Percentiles rank a stretch among this genome's conserved stretches.
Conservation (phyloP, 2,797 vertebrate species). For the Myotis pilosus region DNA sequence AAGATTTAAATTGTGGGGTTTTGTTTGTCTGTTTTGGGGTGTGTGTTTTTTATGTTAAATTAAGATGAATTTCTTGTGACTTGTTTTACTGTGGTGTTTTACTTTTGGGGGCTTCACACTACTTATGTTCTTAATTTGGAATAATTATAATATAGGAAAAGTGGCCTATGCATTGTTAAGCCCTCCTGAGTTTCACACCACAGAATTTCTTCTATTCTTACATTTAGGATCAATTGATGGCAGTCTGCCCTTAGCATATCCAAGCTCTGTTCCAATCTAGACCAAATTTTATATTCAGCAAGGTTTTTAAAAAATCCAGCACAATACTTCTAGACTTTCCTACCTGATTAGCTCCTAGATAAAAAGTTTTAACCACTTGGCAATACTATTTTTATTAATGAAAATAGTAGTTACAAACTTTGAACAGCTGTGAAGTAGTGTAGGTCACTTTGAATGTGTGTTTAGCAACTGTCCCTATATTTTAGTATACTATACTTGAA, state of each 20-base stretch:
- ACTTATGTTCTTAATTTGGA: constrained; percentile 33
- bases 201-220: not conserved
- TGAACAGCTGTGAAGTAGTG: not conserved
- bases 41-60: not conserved
- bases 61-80: constrained; percentile 28
- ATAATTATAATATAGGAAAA: not conserved
- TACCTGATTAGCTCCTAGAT: not conserved
- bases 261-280: not conserved
- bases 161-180: not conserved
- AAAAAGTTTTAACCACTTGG: constrained; percentile 26
- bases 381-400: constrained; percentile 8
- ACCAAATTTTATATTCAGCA: constrained; percentile 20
- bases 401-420: not conserved
- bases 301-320: not conserved
- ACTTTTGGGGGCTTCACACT: not conserved
- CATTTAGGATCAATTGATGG: not conserved
- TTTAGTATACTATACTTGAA: constrained; percentile 15
- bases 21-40: not conserved
- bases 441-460: constrained; percentile 2
- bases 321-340: not conserved
- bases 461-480: not conserved
- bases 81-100: constrained; percentile 54
- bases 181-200: not conserved
- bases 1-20: not conserved
- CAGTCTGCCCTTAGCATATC: not conserved